Base-by-base conservation (phyloP, 2,888 invertebrate genomes). In the Rhagophthalmus giganteus region DNA sequence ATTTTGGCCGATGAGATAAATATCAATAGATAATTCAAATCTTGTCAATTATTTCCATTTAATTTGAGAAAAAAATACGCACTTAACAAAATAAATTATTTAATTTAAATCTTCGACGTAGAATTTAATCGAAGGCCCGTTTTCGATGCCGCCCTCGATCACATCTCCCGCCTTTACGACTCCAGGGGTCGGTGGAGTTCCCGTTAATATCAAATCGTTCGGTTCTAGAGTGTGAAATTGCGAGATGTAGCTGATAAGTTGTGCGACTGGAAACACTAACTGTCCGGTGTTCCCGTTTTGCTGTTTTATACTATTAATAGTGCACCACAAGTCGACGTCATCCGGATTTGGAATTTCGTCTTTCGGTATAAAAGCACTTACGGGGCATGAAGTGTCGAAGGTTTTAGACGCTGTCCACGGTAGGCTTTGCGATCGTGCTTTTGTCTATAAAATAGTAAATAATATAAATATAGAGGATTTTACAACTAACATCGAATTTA, bases 341-440 rank as follows among this genome's bases (percentile, higher is more conserved):
- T 81, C 77, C 0, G 85, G 85, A 67, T 86, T 78, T 4, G 72
- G 62, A 2, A 87, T 72, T 40, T 75, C 67, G 4, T 75, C 64
- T 34, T 74, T 74, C 0, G 78, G 72, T 59, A 90, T 80, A 56
- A 88, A 85, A 2, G 74, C 65, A 35, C 87, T 84, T 0, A 90
- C 83, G 1, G 90, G 89, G 54, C 88, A 88, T 0, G 88, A 81
- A 0, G 87, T 87, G 68, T 90, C 89, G 65, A 90, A 90, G 1
- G 87, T 85, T 74, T 90, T 90, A 1, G 86, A 85, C 40, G 88
- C 66, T 8, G 79, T 79, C 90, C 90, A 90, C 0, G 89, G 87
- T 24, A 79, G 77, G 0, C 88, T 87, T 50, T 80, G 79, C 30
- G 79, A 75, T 16, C 78, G 72, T 6, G 79, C 79, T 34, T 64